Base-by-base conservation (phyloP, 2,113 vertebrate genomes). In the Tympanuchus pallidicinctus region DNA sequence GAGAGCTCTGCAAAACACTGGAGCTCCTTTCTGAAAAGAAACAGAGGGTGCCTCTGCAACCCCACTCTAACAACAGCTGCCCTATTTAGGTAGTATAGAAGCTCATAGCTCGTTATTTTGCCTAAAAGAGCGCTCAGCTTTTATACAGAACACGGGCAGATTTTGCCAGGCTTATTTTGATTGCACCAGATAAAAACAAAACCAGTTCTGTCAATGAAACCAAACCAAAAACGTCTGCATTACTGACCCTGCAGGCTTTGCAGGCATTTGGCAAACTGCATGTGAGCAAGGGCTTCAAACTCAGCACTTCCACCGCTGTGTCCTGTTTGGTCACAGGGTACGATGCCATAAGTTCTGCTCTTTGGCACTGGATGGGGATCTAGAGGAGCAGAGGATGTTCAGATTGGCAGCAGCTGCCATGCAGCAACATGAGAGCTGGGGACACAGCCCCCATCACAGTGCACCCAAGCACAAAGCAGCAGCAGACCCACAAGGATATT, bases 21-120 rank as follows among this genome's bases (percentile, higher is more conserved):
- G 82, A 78, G 82, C 43, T 86, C 85, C 43, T 69, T 91, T 90
- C 76, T 43, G 18, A 65, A 86, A 67, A 83, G 76, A 48, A 91
- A 94, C 28, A 94, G 89, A 90, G 88, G 72, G 65, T 83, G 52
- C 27, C 92, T 89, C 79, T 80, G 57, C 77, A 89, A 91, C 82
- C 82, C 75, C 76, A 89, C 91, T 96, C 88, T 72, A 96, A 69
- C 67, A 93, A 86, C 89, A 97, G 89, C 94, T 93, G 90, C 85
- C 73, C 82, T 75, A 86, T 95, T 93, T 89, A 91, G 20, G 3
- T 1, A 11, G 67, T 24, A 78, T 30, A 80, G 94, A 93, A 71
- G 73, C 88, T 90, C 76, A 43, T 7, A 48, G 14, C 71, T 86
- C 69, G 57, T 57, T 88, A 61, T 85, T 91, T 64, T 1, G 6